Evolutionary conservation across 2,797 vertebrate species (phyloP).

Genomic region (Alcedo atthis): DNA sequence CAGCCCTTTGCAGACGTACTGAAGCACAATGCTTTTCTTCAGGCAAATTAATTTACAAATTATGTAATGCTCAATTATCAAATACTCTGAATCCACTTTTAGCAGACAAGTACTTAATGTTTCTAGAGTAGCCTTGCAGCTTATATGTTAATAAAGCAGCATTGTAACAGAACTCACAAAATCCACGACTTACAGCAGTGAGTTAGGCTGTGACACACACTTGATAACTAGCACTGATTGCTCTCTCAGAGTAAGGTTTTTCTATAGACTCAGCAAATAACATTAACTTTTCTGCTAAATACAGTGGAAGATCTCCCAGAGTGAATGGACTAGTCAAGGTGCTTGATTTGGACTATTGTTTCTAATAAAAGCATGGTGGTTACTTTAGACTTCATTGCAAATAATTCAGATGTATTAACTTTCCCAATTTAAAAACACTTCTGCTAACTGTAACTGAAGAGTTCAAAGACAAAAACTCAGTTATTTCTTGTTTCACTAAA

Average conservation of each 20-base stretch:
- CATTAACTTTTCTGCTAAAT: not conserved
- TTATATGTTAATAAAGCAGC: not conserved
- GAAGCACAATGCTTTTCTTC: not conserved
- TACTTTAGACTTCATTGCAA: constrained; percentile 6
- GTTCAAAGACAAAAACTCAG: constrained; percentile 44
- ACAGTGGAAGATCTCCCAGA: not conserved
- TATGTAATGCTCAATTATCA: not conserved
- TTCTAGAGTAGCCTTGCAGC: not conserved
- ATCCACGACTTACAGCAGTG: not conserved
- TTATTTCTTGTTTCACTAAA: constrained; percentile 53
- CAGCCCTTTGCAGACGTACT: not conserved
- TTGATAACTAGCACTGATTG: not conserved
- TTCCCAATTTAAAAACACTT: constrained; percentile 8
- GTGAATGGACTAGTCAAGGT: rapidly evolving
- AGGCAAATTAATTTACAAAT: constrained; percentile 14
- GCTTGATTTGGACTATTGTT: not conserved
- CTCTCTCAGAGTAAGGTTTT: not conserved
- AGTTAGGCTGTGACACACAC: not conserved
- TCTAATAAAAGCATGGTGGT: not conserved
- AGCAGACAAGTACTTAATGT: not conserved
- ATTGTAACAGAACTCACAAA: not conserved
- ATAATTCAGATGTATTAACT: constrained; percentile 37
- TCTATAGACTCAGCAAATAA: not conserved
- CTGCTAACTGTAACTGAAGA: constrained; percentile 29
- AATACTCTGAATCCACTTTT: not conserved